phyloP scores from a whole-genome alignment of 2,888 invertebrate genomes.

The Drosophila mercatorum region DNA sequence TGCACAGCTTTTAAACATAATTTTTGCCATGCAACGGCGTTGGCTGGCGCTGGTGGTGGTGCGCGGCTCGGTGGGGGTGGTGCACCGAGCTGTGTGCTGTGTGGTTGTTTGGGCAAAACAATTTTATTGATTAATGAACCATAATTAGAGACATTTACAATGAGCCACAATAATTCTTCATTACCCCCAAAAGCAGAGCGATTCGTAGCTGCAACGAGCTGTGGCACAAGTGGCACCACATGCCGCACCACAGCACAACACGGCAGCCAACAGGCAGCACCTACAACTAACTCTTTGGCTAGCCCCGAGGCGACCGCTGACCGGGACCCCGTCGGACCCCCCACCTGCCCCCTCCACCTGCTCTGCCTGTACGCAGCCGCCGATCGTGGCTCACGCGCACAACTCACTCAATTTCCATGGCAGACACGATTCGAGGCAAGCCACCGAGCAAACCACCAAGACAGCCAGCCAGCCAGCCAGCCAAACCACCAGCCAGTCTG shows the following conservation, averaged over 20 bases:
- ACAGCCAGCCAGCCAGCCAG: constrained; percentile 4
- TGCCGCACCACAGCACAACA: constrained; percentile 20
- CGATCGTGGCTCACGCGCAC: constrained; percentile 79
- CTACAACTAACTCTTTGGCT: constrained; percentile 37
- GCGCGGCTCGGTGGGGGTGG: neutral
- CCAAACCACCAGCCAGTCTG: constrained; percentile 10
- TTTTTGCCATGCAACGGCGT: constrained; percentile 49
- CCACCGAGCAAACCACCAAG: constrained; percentile 2
- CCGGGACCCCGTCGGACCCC: constrained; percentile 7
- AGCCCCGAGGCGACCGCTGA: constrained; percentile 49
- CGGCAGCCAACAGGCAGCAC: constrained; percentile 26
- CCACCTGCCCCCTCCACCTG: constrained; percentile 6
- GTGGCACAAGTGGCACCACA: constrained; percentile 14
- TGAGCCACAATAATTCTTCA: constrained; percentile 84
- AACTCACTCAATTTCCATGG: constrained; percentile 78
- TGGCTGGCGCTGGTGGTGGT: neutral
- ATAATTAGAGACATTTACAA: constrained; percentile 85
- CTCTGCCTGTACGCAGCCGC: constrained; percentile 45
- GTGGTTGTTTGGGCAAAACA: constrained; percentile 64
- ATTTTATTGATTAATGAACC: constrained; percentile 85
- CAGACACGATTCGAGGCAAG: constrained; percentile 72
- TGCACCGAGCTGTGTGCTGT: neutral
- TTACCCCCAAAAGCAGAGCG: constrained; percentile 74
- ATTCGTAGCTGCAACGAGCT: constrained; percentile 13
- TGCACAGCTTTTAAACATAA: constrained; percentile 70